These are phyloP conservation scores for Zaprionus camerounensis DNA, from an alignment of 1,140 invertebrate species.

Conservation along the genomic window DNA sequence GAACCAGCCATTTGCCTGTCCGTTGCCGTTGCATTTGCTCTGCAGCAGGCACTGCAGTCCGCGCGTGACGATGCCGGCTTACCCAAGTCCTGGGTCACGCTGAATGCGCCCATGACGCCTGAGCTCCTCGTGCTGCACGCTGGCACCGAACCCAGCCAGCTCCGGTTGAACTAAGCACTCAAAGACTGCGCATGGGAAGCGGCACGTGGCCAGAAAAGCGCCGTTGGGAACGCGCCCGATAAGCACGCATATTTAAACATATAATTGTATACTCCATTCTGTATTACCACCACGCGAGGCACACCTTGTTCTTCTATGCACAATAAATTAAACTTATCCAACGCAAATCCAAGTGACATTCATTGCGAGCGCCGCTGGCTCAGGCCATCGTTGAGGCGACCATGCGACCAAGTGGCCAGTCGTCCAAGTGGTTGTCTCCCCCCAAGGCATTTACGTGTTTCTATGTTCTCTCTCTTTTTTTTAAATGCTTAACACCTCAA, in stretches of 20 bases:
- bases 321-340: conserved; percentile 82
- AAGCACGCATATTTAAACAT: conserved; percentile 53
- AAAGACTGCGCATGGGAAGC: conserved; percentile 51
- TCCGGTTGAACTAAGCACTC: conserved; percentile 58
- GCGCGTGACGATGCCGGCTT: conserved; percentile 87
- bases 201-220: conserved; percentile 61
- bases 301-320: conserved; percentile 61
- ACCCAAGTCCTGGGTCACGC: conserved; percentile 85
- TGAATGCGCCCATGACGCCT: conserved; percentile 85
- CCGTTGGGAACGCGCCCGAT: conserved; percentile 54
- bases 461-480: background rate
- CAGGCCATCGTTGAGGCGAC: conserved; percentile 8
- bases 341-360: conserved; percentile 75
- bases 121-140: conserved; percentile 83
- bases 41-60: conserved; percentile 89
- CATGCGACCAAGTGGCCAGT: conserved; percentile 20
- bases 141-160: conserved; percentile 66
- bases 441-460: conserved; percentile 52
- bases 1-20: conserved; percentile 92
- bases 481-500: conserved; percentile 70
- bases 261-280: conserved; percentile 6
- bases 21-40: conserved; percentile 88
- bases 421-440: conserved; percentile 40
- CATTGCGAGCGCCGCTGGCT: conserved; percentile 59
- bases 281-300: background rate